These are phyloP conservation scores for Procapra przewalskii DNA, from an alignment of 2,113 vertebrate genomes.

Conservation along the genomic window DNA sequence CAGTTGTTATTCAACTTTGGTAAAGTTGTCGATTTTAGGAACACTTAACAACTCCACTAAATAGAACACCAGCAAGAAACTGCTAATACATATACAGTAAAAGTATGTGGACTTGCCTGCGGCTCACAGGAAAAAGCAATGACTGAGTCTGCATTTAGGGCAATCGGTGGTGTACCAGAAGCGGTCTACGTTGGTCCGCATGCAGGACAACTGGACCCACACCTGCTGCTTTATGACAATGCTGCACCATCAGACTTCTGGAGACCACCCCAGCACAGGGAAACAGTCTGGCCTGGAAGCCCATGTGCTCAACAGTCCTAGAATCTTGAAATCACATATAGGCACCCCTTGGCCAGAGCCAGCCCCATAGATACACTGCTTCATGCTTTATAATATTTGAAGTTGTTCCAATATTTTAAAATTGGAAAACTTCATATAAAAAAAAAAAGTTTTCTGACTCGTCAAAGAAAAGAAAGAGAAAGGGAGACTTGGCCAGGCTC, in stretches of 20 bases:
- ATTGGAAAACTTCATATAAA: background rate
- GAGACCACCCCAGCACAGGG: background rate
- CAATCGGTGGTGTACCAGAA: fast-evolving
- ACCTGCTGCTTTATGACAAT: background rate
- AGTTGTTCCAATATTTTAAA: background rate
- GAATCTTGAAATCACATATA: background rate
- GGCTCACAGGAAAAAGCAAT: background rate
- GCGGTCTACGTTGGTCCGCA: fast-evolving
- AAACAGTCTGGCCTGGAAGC: background rate
- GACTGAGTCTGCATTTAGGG: background rate
- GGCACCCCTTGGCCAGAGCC: background rate
- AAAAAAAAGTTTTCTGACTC: background rate
- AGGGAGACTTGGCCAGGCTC: background rate
- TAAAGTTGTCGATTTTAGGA: background rate
- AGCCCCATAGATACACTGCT: background rate
- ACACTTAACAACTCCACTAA: background rate
- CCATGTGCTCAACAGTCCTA: background rate
- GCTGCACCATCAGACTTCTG: background rate
- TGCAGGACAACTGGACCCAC: too few relatives aligned
- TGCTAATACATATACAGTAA: background rate
- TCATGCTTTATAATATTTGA: background rate
- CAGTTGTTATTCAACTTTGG: background rate
- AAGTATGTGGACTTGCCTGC: fast-evolving
- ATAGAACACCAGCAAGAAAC: background rate
- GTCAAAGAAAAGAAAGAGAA: background rate